These are phyloP conservation scores for Ageneiosus marmoratus DNA, from an alignment of 2,113 vertebrate genomes.

Conservation along the genomic window DNA sequence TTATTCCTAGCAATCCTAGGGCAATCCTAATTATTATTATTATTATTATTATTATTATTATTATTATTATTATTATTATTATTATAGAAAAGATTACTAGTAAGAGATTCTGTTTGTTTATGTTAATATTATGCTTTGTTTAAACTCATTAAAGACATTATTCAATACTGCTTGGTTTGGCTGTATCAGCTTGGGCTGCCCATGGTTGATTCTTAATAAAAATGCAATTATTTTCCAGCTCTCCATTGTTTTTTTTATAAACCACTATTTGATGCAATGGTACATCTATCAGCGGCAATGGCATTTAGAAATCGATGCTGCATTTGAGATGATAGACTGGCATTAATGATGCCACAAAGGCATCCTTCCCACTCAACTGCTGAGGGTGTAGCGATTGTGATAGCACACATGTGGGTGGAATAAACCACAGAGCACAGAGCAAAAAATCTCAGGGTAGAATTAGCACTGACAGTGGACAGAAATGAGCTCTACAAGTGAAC, in stretches of 20 bases:
- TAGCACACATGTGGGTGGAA: constrained; percentile 12
- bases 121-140: background rate
- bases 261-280: background rate
- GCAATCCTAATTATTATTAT: no score
- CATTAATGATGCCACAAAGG: background rate
- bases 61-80: background rate
- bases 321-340: constrained; percentile 33
- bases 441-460: background rate
- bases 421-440: background rate
- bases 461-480: constrained; percentile 4
- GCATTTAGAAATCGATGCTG: constrained; percentile 40
- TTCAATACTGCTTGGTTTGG: background rate
- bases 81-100: background rate
- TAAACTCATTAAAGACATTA: background rate
- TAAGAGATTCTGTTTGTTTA: background rate
- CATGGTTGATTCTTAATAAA: constrained; percentile 6
- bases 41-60: background rate
- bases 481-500: background rate
- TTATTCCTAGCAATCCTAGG: no score
- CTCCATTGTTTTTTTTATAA: background rate
- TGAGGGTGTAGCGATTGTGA: background rate
- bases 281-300: constrained; percentile 9
- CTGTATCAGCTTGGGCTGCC: background rate
- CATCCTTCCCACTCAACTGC: background rate
- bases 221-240: constrained; percentile 31